Conservation (phyloP, 2,113 vertebrate species). For the Rhombomys opimus region DNA sequence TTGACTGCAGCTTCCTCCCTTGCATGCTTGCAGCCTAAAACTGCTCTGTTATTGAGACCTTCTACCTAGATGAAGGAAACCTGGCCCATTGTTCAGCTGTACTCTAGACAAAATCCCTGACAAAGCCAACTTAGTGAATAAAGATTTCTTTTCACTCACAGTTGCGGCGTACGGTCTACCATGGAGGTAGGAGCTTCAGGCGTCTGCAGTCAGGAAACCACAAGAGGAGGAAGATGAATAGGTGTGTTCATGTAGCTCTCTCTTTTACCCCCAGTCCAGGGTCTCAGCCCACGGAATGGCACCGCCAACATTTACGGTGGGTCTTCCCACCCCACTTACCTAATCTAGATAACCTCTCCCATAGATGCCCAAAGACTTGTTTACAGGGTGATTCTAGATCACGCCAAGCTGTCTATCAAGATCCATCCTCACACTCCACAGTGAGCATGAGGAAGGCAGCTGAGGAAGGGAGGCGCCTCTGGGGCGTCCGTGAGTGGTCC, state of each 20-base stretch:
- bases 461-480: neutral
- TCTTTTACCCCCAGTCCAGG: too few species aligned
- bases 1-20: neutral
- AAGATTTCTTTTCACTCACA: neutral
- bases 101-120: neutral
- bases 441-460: accelerated
- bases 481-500: accelerated
- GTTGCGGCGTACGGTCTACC: neutral
- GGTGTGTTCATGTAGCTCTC: neutral
- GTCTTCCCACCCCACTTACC: neutral
- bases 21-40: neutral
- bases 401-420: neutral
- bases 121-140: neutral
- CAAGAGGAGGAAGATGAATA: neutral
- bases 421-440: neutral
- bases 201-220: neutral
- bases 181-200: neutral
- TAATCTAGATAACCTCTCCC: neutral
- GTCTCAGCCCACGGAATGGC: neutral
- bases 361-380: neutral
- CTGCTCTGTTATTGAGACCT: neutral
- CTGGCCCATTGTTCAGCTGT: neutral
- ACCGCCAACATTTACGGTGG: neutral
- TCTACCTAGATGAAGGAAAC: neutral
- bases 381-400: neutral